Percentiles rank a stretch among this genome's conserved stretches.
phyloP scores from a whole-genome alignment of 2,888 invertebrate genomes.

The Molorchus minor region DNA sequence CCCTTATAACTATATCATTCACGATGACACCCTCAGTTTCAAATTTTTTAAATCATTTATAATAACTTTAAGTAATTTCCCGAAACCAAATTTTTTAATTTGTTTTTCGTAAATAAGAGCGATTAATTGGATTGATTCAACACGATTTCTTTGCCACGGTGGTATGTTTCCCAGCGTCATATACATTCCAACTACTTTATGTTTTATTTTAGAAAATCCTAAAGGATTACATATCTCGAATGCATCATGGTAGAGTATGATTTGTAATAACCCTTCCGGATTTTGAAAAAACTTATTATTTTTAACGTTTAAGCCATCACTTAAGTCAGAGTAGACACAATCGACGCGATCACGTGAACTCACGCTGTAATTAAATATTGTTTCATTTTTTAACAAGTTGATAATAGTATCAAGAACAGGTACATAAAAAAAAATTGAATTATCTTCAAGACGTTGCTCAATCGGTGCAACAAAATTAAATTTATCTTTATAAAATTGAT shows the following conservation, averaged over 20 bases:
- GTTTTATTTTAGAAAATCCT: constrained; percentile 46
- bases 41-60: constrained; percentile 43
- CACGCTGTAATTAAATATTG: not conserved
- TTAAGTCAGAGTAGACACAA: not conserved
- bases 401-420: not conserved
- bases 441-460: not conserved
- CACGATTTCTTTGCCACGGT: constrained; percentile 39
- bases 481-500: not conserved
- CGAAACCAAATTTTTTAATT: constrained; percentile 43
- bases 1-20: constrained; percentile 33
- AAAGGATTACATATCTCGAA: constrained; percentile 52
- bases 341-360: not conserved
- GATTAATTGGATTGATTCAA: constrained; percentile 48
- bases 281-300: not conserved
- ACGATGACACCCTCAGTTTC: constrained; percentile 41
- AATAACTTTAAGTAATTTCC: constrained; percentile 39
- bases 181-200: constrained; percentile 50
- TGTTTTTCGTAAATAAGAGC: constrained; percentile 45
- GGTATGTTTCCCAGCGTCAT: constrained; percentile 47
- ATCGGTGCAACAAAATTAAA: not conserved
- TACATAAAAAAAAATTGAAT: not conserved
- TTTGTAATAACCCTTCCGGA: not conserved
- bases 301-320: not conserved
- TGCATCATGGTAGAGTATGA: constrained; percentile 49
- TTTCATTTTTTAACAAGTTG: not conserved